Evolutionary conservation across 1,140 invertebrate species (phyloP), one percentile per base, ranked within the genome.

Genomic region (Sycobia sp.): DNA sequence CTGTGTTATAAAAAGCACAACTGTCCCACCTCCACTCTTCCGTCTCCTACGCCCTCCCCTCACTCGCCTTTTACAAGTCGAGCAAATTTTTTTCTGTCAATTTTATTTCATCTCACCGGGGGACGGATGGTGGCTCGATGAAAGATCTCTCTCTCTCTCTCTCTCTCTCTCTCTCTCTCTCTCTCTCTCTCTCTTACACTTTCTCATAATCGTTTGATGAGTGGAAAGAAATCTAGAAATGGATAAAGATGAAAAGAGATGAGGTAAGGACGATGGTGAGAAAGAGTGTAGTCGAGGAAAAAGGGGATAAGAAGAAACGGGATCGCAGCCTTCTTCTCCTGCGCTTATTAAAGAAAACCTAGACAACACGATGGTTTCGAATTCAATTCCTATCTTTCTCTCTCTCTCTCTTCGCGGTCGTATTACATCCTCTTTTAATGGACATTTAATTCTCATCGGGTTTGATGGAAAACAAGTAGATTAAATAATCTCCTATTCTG

Each of bases 381-480:
- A 69, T 72, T 71, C 60, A 69, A 70, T 70, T 69, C n/a, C n/a
- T n/a, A n/a, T n/a, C n/a, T n/a, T n/a, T n/a, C n/a, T n/a, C n/a
- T n/a, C n/a, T n/a, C n/a, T n/a, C n/a, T n/a, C 63, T 13, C 29
- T 65, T 66, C 36, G 57, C 49, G 50, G 67, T 58, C 34, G 57
- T 57, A 70, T 72, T 67, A 69, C 60, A 66, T 57, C 57, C 58
- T 65, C 62, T 69, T 69, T 67, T 71, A 57, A 32, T 49, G 65
- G 57, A 72, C 69, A 71, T 77, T 77, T 73, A 72, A 74, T 76
- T 75, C 74, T 62, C 69, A 71, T 73, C 64, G 69, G 65, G 66
- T 75, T 72, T 72, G 66, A 71, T 73, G 69, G 59, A 67, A 72
- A 75, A 77, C 73, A 74, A 72, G 70, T 62, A 67, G 71, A 77